Base-by-base conservation (phyloP, 2,888 invertebrate species). In the Anoplius nigerrimus region DNA sequence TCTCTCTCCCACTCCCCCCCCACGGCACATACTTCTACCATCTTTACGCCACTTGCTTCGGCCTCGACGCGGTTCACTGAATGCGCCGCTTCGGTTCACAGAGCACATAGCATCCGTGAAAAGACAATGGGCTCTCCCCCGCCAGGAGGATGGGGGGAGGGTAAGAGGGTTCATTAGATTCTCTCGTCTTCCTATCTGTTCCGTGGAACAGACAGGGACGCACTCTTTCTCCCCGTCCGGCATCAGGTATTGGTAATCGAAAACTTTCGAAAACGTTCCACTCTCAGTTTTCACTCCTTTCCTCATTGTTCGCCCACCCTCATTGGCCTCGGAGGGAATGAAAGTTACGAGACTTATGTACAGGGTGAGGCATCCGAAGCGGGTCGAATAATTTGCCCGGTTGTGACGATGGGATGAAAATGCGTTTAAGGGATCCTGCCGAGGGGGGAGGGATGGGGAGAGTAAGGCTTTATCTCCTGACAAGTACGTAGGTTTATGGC, bases 121-220 rank as follows among this genome's bases (percentile, higher is more conserved):
- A 69, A 62, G 69, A 69, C 69, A 74, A 73, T 72, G 61, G 55
- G 56, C 24, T 18, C 27, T 34, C 42, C 34, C 42, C 18, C 21
- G 63, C 15, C 56, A 46, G 48, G n/a, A n/a, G n/a, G n/a, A n/a
- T n/a, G n/a, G n/a, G n/a, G n/a, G 18, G 51, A 22, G 63, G 34
- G 55, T 55, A 56, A 56, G 69, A 63, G 63, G 57, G 65, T 74
- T 74, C 73, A 68, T 74, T 74, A 74, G 61, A 58, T 62, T 48
- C 48, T 48, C 48, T 48, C 48, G 16, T 48, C 18, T 48, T 48
- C 48, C 48, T 48, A 16, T 48, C 48, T n/a, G 5, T 53, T 60
- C 66, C 55, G 61, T 54, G 62, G 54, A 52, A 6, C 11, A 34
- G 34, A 34, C 34, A 11, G 34, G 3, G 34, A 34, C 34, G 34